Conservation (phyloP, 1,140 invertebrate species). For the Bacillus rossius region DNA sequence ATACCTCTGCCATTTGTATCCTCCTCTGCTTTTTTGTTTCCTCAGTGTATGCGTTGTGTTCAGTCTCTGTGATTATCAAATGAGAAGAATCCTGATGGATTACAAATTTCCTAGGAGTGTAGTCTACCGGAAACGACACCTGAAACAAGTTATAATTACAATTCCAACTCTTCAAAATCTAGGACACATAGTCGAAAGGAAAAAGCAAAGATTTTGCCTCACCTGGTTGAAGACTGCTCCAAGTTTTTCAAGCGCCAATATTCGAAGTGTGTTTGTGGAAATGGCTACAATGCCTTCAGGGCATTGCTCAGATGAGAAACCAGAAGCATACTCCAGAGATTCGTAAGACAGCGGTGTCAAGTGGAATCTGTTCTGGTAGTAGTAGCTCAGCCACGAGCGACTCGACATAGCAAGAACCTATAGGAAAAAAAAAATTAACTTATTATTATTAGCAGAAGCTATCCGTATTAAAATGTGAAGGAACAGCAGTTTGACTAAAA, state of each 20-base stretch:
- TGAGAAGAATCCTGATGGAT: conserved; percentile 93
- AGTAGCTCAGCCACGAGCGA: conserved; percentile 97
- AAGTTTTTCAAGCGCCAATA: conserved; percentile 96
- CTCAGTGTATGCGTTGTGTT: conserved; percentile 98
- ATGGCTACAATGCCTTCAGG: conserved; percentile 99
- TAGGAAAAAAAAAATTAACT: conserved; percentile 20
- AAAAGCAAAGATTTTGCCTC: not conserved
- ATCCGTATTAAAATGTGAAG: not conserved
- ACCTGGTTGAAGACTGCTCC: conserved; percentile 98
- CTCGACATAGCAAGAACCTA: conserved; percentile 94
- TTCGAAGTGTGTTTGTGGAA: conserved; percentile 94
- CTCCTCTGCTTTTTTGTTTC: conserved; percentile 91
- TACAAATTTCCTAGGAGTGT: conserved; percentile 93
- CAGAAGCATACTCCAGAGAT: conserved; percentile 94
- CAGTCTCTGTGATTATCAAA: conserved; percentile 91
- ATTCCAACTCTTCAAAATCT: not conserved
- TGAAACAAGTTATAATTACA: conserved; percentile 22
- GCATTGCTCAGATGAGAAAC: conserved; percentile 98
- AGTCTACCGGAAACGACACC: conserved; percentile 84
- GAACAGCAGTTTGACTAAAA: not conserved
- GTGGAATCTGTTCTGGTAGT: conserved; percentile 96
- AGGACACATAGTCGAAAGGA: not conserved
- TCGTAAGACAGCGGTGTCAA: conserved; percentile 95
- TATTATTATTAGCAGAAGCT: not conserved
- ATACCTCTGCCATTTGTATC: conserved; percentile 64